These are phyloP conservation scores for Artibeus lituratus DNA, from an alignment of 2,797 vertebrate species.

Conservation along the genomic window DNA sequence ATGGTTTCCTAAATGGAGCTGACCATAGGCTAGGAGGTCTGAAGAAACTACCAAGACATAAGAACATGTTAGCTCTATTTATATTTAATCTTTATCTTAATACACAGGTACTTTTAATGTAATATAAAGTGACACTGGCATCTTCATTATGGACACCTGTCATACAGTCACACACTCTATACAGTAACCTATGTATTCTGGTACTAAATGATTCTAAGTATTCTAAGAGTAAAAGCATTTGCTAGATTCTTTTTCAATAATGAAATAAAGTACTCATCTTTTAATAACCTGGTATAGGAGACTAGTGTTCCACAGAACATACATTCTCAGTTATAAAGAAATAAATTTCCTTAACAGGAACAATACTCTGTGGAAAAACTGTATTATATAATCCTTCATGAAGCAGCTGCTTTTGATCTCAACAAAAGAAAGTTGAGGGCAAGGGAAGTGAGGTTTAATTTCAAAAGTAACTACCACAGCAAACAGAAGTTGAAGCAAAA, in stretches of 20 bases:
- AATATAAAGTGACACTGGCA: background rate
- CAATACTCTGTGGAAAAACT: background rate
- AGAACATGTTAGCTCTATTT: background rate
- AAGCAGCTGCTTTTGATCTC: constrained; percentile 20
- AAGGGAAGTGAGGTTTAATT: background rate
- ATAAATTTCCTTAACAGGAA: background rate
- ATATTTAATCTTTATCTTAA: background rate
- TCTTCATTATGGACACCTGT: background rate
- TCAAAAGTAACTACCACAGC: constrained; percentile 15
- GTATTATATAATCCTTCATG: background rate
- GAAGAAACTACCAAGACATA: background rate
- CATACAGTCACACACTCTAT: background rate
- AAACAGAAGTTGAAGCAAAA: constrained; percentile 26
- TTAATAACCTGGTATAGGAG: background rate
- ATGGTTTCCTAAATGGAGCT: background rate
- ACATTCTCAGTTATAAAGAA: background rate
- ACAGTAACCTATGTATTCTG: background rate
- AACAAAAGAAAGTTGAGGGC: background rate
- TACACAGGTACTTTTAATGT: background rate
- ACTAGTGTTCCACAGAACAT: background rate
- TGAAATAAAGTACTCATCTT: background rate
- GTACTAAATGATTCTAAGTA: background rate
- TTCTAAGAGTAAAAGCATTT: background rate
- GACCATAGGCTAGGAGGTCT: background rate
- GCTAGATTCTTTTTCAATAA: background rate